Percentiles rank a stretch among this genome's conserved stretches.
phyloP scores from a whole-genome alignment of 2,113 vertebrate species.

The Chloropsis hardwickii region DNA sequence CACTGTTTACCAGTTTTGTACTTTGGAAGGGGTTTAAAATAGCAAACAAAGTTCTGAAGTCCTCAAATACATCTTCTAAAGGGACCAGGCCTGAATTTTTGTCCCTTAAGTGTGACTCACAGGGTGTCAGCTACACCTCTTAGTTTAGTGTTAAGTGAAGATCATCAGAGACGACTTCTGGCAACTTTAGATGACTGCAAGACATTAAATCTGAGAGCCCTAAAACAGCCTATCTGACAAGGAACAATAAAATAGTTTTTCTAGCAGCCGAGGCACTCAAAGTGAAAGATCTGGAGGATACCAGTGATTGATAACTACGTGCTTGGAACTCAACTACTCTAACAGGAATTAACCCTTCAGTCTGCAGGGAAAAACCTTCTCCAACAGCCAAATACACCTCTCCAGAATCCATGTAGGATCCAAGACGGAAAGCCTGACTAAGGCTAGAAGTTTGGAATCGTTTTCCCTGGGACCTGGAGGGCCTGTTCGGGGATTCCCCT shows the following conservation, averaged over 20 bases:
- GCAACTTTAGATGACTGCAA: neutral
- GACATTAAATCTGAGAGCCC: neutral
- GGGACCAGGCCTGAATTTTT: neutral
- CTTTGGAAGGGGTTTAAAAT: neutral
- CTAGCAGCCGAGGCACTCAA: neutral
- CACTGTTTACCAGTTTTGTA: neutral
- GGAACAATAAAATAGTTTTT: neutral
- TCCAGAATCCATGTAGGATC: accelerated
- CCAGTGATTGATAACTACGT: neutral
- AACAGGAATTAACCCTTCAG: neutral
- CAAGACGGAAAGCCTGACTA: no score
- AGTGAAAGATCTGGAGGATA: neutral
- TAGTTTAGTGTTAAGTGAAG: neutral
- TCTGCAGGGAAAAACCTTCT: neutral
- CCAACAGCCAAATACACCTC: neutral
- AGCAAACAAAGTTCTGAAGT: neutral
- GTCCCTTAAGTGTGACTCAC: neutral
- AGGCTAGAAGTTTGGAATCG: accelerated
- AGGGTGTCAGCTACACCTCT: neutral
- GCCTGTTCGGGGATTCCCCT: neutral
- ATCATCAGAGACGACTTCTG: neutral
- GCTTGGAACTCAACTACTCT: neutral
- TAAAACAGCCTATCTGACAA: neutral
- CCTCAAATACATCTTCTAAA: neutral
- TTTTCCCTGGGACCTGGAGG: neutral